Base-by-base conservation (phyloP, 2,888 invertebrate species). In the Odiellus spinosus region DNA sequence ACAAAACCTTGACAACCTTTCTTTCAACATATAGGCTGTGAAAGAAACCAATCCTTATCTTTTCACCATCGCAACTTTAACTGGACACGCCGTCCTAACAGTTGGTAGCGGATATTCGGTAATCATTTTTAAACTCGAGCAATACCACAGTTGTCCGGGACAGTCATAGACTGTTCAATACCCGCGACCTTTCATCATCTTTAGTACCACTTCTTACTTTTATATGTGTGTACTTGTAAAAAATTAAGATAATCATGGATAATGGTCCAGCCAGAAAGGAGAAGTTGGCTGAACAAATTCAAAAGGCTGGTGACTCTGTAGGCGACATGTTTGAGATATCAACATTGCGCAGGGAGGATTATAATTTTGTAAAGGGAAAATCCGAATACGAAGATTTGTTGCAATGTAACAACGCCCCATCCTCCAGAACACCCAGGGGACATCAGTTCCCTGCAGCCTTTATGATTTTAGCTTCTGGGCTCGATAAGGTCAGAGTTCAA, bases 391-490 rank as follows among this genome's bases (percentile, higher is more conserved):
- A 90, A 63, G 85, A 88, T 64, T 65, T 91, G 20, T 68, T 82
- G 43, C 91, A 93, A 66, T 76, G 80, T 51, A 77, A 76, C 61
- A 78, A 75, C 59, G 63, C 67, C 39, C 75, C 82, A 1, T 83
- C 82, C 2, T 70, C 74, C 2, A 70, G 72, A 53, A 76, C 77
- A 40, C 70, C 78, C 12, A 73, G 93, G 55, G 91, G 91, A 12
- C 87, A 88, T 65, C 82, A 82, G 70, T 75, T 75, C 47, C 90
- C 91, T 0, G 81, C 80, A 26, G 91, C 83, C 18, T 93, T 93
- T 68, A 72, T 95, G 60, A 76, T 90, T 58, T 71, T 78, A 64
- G 78, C 80, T 19, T 77, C 87, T 12, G 86, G 85, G 2, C 70
- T 93, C 56, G 78, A 83, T 59, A 76, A 80, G 68, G 76, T 47